phyloP scores from a whole-genome alignment of 2,888 invertebrate species.

The Tethea ocularis region DNA sequence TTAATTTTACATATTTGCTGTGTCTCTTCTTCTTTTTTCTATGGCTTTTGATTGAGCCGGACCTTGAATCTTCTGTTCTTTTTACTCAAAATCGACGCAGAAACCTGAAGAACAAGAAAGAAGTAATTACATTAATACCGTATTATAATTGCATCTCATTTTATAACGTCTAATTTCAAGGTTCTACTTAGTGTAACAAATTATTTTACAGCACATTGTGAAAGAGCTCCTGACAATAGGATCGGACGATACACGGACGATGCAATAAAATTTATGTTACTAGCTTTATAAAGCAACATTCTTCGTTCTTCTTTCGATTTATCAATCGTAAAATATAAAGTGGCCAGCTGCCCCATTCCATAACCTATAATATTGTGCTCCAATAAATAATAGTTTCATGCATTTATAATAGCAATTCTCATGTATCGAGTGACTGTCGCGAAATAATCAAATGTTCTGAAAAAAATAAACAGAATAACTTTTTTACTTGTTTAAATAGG shows the following conservation, averaged over 20 bases:
- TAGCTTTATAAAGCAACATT: constrained; percentile 30
- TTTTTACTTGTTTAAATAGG: neutral
- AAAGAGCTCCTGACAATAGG: constrained; percentile 24
- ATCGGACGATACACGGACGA: constrained; percentile 21
- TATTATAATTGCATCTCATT: neutral
- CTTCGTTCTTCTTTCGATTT: constrained; percentile 22
- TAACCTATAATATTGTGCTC: constrained; percentile 12
- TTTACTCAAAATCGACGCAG: too few species aligned
- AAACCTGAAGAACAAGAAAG: too few species aligned
- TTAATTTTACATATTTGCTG: too few species aligned
- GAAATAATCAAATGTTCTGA: neutral
- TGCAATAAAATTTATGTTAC: constrained; percentile 34
- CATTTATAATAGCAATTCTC: neutral
- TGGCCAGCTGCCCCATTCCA: constrained; percentile 22
- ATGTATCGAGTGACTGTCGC: neutral
- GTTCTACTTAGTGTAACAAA: constrained; percentile 31
- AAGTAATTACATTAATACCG: neutral
- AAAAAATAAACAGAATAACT: neutral
- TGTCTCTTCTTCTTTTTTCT: too few species aligned
- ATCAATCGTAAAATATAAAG: constrained; percentile 25
- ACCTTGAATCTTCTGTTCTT: too few species aligned
- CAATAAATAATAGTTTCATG: constrained; percentile 17
- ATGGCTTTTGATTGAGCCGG: too few species aligned
- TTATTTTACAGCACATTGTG: constrained; percentile 7
- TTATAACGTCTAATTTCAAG: constrained; percentile 4